Percentiles rank a stretch among this genome's conserved stretches.
These are phyloP conservation scores for Rattus rattus DNA, from an alignment of 2,113 vertebrate genomes.

Conservation along the genomic window DNA sequence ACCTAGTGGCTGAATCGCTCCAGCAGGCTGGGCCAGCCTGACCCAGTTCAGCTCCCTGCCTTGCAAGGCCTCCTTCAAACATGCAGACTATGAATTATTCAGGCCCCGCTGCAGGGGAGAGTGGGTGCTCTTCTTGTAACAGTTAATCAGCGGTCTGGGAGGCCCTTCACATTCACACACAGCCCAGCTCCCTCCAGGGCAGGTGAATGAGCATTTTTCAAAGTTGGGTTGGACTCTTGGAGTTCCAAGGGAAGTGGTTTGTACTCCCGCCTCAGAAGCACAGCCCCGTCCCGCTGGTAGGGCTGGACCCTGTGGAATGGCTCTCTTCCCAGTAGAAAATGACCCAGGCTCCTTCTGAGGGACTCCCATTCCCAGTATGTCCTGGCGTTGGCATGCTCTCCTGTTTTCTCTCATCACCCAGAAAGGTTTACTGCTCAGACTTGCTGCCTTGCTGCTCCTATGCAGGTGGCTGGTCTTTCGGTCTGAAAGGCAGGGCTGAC, in stretches of 20 bases:
- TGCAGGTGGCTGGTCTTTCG: rapidly evolving
- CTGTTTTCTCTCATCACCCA: rapidly evolving
- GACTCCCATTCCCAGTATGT: rapidly evolving
- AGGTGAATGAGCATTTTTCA: rapidly evolving
- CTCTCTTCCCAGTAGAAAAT: neutral
- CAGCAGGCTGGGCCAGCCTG: constrained; percentile 13
- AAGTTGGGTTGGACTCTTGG: neutral
- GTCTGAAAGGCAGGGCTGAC: neutral
- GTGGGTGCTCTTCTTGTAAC: neutral
- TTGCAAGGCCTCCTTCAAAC: constrained; percentile 59
- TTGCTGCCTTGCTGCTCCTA: rapidly evolving
- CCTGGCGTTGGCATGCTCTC: rapidly evolving
- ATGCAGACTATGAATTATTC: constrained; percentile 51
- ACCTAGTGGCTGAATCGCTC: constrained; percentile 61
- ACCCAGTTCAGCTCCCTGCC: neutral
- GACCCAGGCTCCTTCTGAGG: neutral
- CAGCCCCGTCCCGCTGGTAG: rapidly evolving
- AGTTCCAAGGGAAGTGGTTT: neutral
- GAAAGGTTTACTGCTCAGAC: neutral
- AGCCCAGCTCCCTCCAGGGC: neutral
- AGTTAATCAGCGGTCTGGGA: neutral
- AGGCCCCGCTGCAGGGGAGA: constrained; percentile 42
- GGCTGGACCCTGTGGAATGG: neutral
- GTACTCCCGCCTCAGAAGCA: neutral
- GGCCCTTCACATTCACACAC: rapidly evolving